phyloP scores from a whole-genome alignment of 2,797 vertebrate species.

The Chiloscyllium punctatum region DNA sequence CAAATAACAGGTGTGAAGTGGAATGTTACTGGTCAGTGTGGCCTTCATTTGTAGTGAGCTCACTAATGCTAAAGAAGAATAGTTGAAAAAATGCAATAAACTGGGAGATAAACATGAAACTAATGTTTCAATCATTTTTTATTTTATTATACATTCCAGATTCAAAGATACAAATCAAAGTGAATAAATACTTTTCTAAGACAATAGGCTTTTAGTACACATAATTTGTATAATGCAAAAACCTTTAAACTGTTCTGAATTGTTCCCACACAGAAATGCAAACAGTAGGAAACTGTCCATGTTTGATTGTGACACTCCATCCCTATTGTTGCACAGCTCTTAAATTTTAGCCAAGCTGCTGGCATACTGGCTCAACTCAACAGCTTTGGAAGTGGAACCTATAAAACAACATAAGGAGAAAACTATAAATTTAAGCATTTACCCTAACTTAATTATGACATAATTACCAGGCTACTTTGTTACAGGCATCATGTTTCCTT shows the following conservation, averaged over 20 bases:
- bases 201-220: slow-evolving; percentile 10
- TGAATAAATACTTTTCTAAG: slow-evolving; percentile 30
- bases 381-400: slow-evolving; percentile 28
- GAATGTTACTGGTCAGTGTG: not conserved
- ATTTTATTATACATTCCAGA: slow-evolving; percentile 32
- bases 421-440: slow-evolving; percentile 8
- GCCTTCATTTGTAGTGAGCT: not conserved
- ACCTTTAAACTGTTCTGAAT: not conserved
- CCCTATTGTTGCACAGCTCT: not conserved
- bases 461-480: not conserved
- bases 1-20: not conserved
- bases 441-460: not conserved
- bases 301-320: not conserved
- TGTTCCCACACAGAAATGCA: slow-evolving; percentile 34
- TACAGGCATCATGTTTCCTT: not conserved
- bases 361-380: not conserved
- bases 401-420: not conserved
- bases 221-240: slow-evolving; percentile 13
- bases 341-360: not conserved
- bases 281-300: slow-evolving; percentile 19
- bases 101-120: not conserved
- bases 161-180: slow-evolving; percentile 28
- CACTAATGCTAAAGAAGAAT: not conserved
- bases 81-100: not conserved
- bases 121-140: slow-evolving; percentile 6